Conservation (phyloP, 53 echinoderm and acorn worm species). For the Echinarachnius parma region DNA sequence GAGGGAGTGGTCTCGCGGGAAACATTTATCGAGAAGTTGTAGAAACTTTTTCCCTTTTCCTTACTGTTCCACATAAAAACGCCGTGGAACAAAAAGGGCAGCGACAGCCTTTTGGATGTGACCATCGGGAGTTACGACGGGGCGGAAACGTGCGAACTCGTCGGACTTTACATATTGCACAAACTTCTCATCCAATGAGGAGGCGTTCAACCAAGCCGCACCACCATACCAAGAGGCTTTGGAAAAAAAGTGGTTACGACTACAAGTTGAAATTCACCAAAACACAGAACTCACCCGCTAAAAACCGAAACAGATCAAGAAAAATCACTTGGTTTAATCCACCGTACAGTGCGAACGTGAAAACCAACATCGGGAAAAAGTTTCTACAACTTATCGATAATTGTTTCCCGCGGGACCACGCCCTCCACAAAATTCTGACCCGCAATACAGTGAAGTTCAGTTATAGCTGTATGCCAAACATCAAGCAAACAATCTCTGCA, state of each 20-base stretch:
- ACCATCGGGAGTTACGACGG: constrained; percentile 47
- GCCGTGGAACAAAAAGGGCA: constrained; percentile 38
- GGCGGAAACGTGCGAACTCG: constrained; percentile 40
- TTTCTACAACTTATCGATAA: constrained; percentile 48
- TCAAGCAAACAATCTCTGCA: too few species aligned
- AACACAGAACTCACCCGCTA: too few species aligned
- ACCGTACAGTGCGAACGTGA: constrained; percentile 46
- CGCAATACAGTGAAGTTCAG: constrained; percentile 41
- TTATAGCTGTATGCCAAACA: constrained; percentile 53
- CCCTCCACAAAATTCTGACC: constrained; percentile 32
- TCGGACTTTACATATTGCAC: constrained; percentile 27
- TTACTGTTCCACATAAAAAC: constrained; percentile 28
- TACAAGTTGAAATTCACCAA: constrained; percentile 23
- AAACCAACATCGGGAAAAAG: constrained; percentile 44
- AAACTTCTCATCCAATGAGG: constrained; percentile 33
- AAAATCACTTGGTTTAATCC: constrained; percentile 61
- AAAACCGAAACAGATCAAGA: constrained; percentile 18
- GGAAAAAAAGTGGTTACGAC: constrained; percentile 22
- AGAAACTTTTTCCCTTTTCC: constrained; percentile 43
- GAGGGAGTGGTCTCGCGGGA: constrained; percentile 30
- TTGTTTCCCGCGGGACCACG: constrained; percentile 35
- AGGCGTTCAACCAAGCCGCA: constrained; percentile 24
- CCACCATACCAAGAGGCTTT: constrained; percentile 43
- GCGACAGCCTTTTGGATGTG: constrained; percentile 14
- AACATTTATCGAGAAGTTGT: constrained; percentile 40